Conservation (phyloP, 2,797 vertebrate species). For the Yasuhikotakia modesta region DNA sequence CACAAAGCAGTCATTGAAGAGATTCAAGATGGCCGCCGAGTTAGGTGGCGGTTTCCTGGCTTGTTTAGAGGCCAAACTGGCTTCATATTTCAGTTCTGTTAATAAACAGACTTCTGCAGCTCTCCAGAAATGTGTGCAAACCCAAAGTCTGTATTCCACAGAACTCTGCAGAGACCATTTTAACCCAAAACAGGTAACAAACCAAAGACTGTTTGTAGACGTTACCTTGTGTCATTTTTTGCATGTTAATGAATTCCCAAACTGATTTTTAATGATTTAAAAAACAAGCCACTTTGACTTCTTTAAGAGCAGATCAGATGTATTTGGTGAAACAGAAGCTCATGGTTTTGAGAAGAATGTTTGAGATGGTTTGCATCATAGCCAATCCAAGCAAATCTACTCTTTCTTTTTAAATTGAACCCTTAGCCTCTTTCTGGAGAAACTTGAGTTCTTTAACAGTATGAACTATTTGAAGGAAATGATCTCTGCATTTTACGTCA, state of each 20-base stretch:
- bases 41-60: constrained; percentile 32
- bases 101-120: constrained; percentile 64
- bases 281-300: neutral
- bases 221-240: neutral
- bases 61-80: constrained; percentile 40
- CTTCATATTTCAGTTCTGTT: constrained; percentile 63
- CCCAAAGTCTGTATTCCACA: neutral
- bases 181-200: neutral
- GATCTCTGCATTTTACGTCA: neutral
- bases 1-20: constrained; percentile 51
- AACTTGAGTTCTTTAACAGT: neutral
- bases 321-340: constrained; percentile 9
- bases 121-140: constrained; percentile 42
- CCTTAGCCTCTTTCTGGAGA: neutral
- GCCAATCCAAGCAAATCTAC: constrained; percentile 18
- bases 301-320: neutral
- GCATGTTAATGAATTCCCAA: neutral
- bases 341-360: constrained; percentile 1
- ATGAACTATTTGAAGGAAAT: neutral
- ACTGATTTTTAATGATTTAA: neutral
- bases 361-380: constrained; percentile 11
- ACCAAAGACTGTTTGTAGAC: neutral
- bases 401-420: neutral
- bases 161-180: neutral
- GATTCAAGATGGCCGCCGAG: constrained; percentile 61